Evolutionary conservation across 2,113 vertebrate species (phyloP).

Genomic region (Struthidea cinerea): DNA sequence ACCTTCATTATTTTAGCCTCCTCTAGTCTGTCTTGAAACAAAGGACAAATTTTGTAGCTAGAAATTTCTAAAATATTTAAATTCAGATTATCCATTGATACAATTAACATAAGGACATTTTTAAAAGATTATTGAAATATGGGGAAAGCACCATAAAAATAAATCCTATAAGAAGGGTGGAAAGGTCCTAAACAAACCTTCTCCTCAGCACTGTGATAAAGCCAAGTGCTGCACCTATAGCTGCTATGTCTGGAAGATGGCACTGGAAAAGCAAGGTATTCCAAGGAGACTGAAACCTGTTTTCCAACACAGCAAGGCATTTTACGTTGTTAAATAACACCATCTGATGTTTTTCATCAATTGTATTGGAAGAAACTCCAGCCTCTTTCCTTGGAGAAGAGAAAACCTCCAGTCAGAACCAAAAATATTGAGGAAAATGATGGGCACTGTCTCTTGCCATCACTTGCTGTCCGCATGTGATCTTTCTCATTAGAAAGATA

Average conservation of each 20-base stretch:
- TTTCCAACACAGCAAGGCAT: not conserved
- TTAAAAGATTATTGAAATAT: not conserved
- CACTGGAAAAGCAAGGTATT: not conserved
- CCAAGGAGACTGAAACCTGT: not conserved
- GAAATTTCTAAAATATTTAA: not conserved
- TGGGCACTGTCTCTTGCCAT: not conserved
- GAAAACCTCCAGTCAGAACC: not conserved
- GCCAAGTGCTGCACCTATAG: not conserved
- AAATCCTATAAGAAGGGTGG: not conserved
- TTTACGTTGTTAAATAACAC: not conserved
- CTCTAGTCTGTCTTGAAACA: not conserved
- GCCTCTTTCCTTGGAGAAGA: not conserved
- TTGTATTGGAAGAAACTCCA: not conserved
- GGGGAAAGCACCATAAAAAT: not conserved
- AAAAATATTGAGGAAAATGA: not conserved
- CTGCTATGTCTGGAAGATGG: not conserved
- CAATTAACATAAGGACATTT: not conserved
- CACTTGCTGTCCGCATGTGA: not conserved
- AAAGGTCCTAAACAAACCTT: not conserved
- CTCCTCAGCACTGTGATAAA: not conserved
- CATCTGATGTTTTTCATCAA: not conserved
- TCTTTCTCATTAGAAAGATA: not conserved
- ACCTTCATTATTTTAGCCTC: not conserved
- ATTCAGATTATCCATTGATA: not conserved
- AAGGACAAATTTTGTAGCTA: not conserved